Evolutionary conservation across 2,888 invertebrate genomes (phyloP), one percentile per base, ranked within the genome.

Genomic region (Eulithis prunata): DNA sequence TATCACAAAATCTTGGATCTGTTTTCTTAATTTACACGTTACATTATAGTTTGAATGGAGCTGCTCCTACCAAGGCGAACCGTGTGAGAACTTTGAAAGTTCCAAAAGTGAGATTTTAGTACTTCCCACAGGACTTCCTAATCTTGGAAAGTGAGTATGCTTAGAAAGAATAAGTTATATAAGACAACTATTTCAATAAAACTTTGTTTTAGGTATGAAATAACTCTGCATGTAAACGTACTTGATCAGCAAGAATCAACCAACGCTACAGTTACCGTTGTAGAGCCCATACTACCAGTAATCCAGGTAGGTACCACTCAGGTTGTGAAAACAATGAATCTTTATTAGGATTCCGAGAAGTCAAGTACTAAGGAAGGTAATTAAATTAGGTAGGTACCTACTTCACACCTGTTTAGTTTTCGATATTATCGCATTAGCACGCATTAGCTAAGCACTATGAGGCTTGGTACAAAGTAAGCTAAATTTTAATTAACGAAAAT

Each of bases 1-100:
- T 32, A 32, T 32, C 32, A 32, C 32, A 2, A 32, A 32, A 32
- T 6, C 21, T 21, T 21, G 6, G 32, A 32, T 32, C 6, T 32
- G 32, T 4, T 12, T 0, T 46, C 5, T 13, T 3, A 46, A 13
- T 46, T 13, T 53, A 3, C 21, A 12, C 10, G n/a, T 58, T 54
- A 49, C 41, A 4, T 69, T 72, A 49, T 56, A 87, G 87, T 77
- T 79, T 60, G 56, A 75, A 57, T 88, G 86, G 86, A 62, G 68
- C 36, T 87, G 86, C 69, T 65, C 46, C 0, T 65, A 68, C 10
- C 65, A 69, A 8, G 73, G 66, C 6, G 67, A 75, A n/a, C 41
- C 73, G 6, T 80, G 79, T 59, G 72, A 76, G 57, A 56, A 71
- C n/a, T 75, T 75, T 56, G 55, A 74, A 38, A 71, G 55, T 38